These are phyloP conservation scores for Ptilonorhynchus violaceus DNA, from an alignment of 2,113 vertebrate genomes.

Conservation along the genomic window DNA sequence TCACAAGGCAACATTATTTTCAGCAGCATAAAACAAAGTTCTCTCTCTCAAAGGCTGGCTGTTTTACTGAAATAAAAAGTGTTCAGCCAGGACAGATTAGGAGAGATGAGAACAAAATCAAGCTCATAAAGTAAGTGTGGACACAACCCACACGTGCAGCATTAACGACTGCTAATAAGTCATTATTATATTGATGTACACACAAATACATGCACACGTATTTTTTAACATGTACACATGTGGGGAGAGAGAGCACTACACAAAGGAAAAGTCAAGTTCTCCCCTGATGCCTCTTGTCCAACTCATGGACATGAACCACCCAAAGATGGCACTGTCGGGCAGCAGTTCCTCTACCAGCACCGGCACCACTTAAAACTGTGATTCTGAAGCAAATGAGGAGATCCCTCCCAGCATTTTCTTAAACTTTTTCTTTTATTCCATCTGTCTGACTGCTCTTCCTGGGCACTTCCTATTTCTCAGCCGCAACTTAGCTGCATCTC, in stretches of 20 bases:
- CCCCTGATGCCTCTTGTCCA: background rate
- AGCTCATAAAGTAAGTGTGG: background rate
- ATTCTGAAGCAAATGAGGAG: background rate
- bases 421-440: background rate
- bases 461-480: background rate
- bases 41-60: background rate
- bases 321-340: background rate
- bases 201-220: background rate
- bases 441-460: background rate
- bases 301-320: background rate
- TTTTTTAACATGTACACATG: rapidly evolving
- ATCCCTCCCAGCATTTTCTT: background rate
- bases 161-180: background rate
- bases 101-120: background rate
- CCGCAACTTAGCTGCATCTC: background rate
- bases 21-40: background rate
- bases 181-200: background rate
- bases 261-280: background rate
- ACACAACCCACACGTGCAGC: background rate
- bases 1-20: background rate
- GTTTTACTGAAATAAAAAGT: background rate
- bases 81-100: background rate
- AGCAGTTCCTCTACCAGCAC: background rate
- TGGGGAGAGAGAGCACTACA: background rate
- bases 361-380: rapidly evolving